A percentile compares a stretch with the other conserved stretches of the same genome.
These are phyloP conservation scores for Xestobium rufovillosum DNA, from an alignment of 2,888 invertebrate species.

Conservation along the genomic window DNA sequence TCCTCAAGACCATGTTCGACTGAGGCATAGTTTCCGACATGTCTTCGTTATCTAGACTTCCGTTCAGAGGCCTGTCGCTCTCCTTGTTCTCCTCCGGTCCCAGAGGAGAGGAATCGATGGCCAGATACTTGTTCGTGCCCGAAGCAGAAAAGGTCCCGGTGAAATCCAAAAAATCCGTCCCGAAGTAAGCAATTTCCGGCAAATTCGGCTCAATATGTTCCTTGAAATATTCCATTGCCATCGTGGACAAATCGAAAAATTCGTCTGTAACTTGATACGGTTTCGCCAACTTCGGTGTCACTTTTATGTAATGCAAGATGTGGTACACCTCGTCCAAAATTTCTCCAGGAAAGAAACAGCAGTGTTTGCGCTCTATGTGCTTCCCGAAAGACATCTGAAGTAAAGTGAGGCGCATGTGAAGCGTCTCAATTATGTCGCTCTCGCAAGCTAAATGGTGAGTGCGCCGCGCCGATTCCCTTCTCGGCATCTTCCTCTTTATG, in stretches of 20 bases:
- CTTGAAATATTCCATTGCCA: constrained; percentile 98
- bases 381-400: constrained; percentile 93
- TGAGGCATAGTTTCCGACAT: constrained; percentile 59
- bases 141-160: constrained; percentile 60
- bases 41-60: constrained; percentile 45
- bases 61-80: constrained; percentile 43
- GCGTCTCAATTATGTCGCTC: constrained; percentile 86
- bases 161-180: constrained; percentile 75
- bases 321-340: constrained; percentile 87
- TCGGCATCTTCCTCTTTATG: constrained; percentile 86
- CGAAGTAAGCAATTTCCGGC: constrained; percentile 83
- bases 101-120: constrained; percentile 53
- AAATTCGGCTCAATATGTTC: constrained; percentile 85
- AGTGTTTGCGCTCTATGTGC: constrained; percentile 87
- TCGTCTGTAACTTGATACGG: constrained; percentile 93
- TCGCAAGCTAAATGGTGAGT: constrained; percentile 87
- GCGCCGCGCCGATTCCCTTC: constrained; percentile 82
- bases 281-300: constrained; percentile 71
- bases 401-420: constrained; percentile 85
- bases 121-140: constrained; percentile 49
- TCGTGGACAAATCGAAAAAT: constrained; percentile 87
- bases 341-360: constrained; percentile 93
- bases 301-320: constrained; percentile 76
- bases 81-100: constrained; percentile 48
- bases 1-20: constrained; percentile 78